Percentiles rank a stretch among this genome's conserved stretches.
Evolutionary conservation across 37 sponge, comb jelly and placozoan genomes (phyloP).

Genomic region (Tethya wilhelma): DNA sequence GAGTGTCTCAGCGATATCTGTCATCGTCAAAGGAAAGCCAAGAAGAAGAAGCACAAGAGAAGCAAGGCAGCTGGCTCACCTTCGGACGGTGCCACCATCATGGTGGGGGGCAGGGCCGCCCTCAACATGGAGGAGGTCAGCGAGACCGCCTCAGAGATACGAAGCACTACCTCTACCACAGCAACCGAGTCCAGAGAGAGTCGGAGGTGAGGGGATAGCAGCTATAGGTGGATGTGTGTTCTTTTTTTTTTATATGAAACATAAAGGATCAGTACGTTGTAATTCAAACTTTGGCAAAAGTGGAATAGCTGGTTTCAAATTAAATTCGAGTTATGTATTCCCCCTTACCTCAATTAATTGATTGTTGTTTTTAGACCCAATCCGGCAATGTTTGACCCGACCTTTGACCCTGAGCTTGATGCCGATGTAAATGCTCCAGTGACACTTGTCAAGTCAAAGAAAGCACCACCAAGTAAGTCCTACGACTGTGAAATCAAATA

Average conservation of each 20-base stretch:
- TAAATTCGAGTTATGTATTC: too few species aligned
- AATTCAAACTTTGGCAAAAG: too few species aligned
- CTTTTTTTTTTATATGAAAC: not conserved
- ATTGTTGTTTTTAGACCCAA: slow-evolving; percentile 1
- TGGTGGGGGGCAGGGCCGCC: not conserved
- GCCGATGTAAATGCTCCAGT: not conserved
- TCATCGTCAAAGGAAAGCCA: slow-evolving; percentile 10
- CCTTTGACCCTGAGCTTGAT: slow-evolving; percentile 1
- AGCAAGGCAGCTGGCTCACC: not conserved
- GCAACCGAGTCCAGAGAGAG: slow-evolving; percentile 51
- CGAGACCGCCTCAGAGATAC: slow-evolving; percentile 70
- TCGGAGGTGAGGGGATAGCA: slow-evolving; percentile 20
- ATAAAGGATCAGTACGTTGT: not conserved
- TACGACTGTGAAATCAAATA: too few species aligned
- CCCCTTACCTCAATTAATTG: not conserved
- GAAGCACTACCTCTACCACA: slow-evolving; percentile 58
- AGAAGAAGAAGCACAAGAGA: slow-evolving; percentile 26
- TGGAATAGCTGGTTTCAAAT: too few species aligned
- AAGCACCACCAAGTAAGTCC: not conserved
- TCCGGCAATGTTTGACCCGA: not conserved
- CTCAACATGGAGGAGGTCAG: slow-evolving; percentile 61
- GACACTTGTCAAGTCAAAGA: not conserved
- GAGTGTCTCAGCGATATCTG: slow-evolving; percentile 3
- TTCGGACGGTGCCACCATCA: not conserved
- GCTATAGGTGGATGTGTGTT: not conserved